Evolutionary conservation across 2,797 vertebrate species (phyloP), one percentile per base, ranked within the genome.

Genomic region (Poliocrania exsul): DNA sequence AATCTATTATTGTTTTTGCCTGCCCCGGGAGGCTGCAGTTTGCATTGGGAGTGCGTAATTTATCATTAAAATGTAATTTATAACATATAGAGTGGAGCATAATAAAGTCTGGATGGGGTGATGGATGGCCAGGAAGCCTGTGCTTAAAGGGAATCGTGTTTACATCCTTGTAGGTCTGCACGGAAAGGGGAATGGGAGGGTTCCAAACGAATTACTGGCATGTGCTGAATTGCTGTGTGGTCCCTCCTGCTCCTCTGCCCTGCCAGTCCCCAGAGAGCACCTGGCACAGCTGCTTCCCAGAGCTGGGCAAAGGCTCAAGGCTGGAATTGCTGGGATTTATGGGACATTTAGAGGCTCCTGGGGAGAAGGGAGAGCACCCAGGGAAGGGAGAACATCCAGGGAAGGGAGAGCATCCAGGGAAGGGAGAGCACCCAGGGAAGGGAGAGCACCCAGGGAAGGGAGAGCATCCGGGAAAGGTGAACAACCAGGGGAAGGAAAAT

Each of bases 61-160:
- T 92, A 93, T 97, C 93, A 94, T 95, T 94, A 95, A 97, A 96
- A 93, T 82, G 92, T 94, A 95, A 97, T 97, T 97, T 95, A 97
- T 97, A 95, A 96, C 81, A 64, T 64, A 82, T 92, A 62, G 92
- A 97, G 94, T 7, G 28, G 87, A 78, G 83, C 86, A 50, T 49
- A 94, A 96, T 95, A 81, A 91, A 94, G 93, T 33, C 80, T 42
- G 87, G 92, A 82, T 49, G 85, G 2, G 53, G 88, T 95, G 97
- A 97, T 95, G 88, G 96, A 96, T 96, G 93, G 90, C 6, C 0
- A 35, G 84, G 86, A 89, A 90, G 81, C 61, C 16, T 35, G 83
- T 50, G 66, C 26, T 86, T 58, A 90, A 85, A 87, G 94, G 87
- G 93, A 57, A 70, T 80, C 81, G 72, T 88, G 95, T 95, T 95